A percentile compares a stretch with the other conserved stretches of the same genome.
These are phyloP conservation scores for Gallinago jamesoni DNA, from an alignment of 2,113 vertebrate species.

Conservation along the genomic window DNA sequence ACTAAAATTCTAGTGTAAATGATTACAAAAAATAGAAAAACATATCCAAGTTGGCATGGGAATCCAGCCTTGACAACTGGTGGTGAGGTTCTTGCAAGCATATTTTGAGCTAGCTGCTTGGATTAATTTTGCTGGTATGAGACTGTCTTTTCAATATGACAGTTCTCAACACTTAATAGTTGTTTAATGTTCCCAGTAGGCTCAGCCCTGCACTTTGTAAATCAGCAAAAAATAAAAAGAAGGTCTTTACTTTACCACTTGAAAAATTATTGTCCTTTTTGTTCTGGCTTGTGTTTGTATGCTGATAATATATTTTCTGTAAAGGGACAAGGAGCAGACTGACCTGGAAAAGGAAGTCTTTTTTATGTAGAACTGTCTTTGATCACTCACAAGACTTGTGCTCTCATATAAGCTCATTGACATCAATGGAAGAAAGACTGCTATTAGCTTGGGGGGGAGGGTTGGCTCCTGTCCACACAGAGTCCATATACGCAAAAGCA, in stretches of 20 bases:
- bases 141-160: constrained; percentile 2
- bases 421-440: constrained; percentile 44
- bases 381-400: constrained; percentile 37
- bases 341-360: constrained; percentile 56
- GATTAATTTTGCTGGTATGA: constrained; percentile 41
- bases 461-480: constrained; percentile 11
- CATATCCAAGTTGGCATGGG: neutral
- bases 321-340: constrained; percentile 49
- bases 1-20: neutral
- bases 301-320: constrained; percentile 26
- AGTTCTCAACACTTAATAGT: constrained; percentile 22
- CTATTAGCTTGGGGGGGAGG: neutral
- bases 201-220: constrained; percentile 38
- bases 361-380: constrained; percentile 50
- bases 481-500: neutral
- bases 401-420: constrained; percentile 50
- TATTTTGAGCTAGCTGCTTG: constrained; percentile 28
- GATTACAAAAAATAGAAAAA: neutral
- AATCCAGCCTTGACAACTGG: neutral
- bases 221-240: constrained; percentile 55
- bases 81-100: neutral
- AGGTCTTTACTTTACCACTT: constrained; percentile 39
- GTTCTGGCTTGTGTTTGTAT: constrained; percentile 41
- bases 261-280: constrained; percentile 46
- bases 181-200: constrained; percentile 32